Conservation (phyloP, 2,113 vertebrate genomes). For the Ceyx margarethae region DNA sequence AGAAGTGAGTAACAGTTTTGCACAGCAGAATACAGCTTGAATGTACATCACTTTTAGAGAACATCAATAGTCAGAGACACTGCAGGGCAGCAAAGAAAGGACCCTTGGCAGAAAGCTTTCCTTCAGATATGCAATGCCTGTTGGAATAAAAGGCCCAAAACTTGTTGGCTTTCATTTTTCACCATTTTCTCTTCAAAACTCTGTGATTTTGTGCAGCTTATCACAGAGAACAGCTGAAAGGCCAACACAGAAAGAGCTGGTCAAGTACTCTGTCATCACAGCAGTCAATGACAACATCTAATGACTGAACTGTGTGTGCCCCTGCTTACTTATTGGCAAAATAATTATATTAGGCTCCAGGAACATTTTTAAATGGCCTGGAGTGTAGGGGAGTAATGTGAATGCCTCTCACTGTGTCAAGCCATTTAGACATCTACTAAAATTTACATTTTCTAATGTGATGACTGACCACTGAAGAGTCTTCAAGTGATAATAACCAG, state of each 20-base stretch:
- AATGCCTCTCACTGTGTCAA: background rate
- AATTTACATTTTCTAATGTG: slow-evolving; percentile 21
- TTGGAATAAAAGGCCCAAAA: background rate
- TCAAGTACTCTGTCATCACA: background rate
- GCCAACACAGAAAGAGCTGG: background rate
- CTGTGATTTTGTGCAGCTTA: background rate
- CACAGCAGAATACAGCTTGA: slow-evolving; percentile 3
- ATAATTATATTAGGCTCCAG: background rate
- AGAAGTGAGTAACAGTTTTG: background rate
- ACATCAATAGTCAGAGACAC: background rate
- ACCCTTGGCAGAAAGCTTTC: background rate
- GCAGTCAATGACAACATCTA: background rate
- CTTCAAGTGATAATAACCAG: background rate
- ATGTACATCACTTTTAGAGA: background rate
- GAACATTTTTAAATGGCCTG: background rate
- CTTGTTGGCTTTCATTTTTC: background rate
- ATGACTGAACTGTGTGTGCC: background rate
- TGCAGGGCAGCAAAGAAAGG: background rate
- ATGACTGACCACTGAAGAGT: slow-evolving; percentile 20
- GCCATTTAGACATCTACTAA: background rate
- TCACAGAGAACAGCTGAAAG: background rate
- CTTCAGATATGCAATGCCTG: background rate
- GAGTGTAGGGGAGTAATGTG: background rate
- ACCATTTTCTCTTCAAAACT: background rate
- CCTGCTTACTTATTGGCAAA: slow-evolving; percentile 11